Percentiles rank a stretch among this genome's conserved stretches.
Evolutionary conservation across 2,888 invertebrate genomes (phyloP).

Genomic region (Hydraecia micacea): DNA sequence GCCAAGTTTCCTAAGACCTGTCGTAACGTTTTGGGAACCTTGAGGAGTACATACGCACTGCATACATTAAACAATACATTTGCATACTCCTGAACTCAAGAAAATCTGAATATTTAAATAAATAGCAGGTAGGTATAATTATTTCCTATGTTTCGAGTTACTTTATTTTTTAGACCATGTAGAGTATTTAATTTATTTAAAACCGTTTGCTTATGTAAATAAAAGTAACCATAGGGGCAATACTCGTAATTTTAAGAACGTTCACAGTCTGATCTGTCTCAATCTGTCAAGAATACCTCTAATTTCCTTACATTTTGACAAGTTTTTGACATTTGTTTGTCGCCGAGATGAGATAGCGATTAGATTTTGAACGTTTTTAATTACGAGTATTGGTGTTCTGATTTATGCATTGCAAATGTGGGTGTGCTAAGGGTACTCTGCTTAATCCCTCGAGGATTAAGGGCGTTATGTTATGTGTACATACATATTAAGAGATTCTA

Average conservation of each 20-base stretch:
- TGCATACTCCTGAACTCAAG: constrained; percentile 56
- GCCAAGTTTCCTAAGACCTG: constrained; percentile 36
- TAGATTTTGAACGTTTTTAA: too few relatives aligned
- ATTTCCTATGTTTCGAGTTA: constrained; percentile 48
- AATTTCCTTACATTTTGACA: too few relatives aligned
- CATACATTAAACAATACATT: constrained; percentile 54
- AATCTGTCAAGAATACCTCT: too few relatives aligned
- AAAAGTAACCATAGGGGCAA: background rate
- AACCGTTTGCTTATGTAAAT: background rate
- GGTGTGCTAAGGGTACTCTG: background rate
- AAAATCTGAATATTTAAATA: constrained; percentile 31
- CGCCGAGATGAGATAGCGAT: too few relatives aligned
- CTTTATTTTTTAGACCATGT: constrained; percentile 10
- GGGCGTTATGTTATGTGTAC: background rate
- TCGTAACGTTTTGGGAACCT: constrained; percentile 64
- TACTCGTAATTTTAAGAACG: too few relatives aligned
- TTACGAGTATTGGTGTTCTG: too few relatives aligned
- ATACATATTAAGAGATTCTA: background rate
- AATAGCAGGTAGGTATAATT: constrained; percentile 21
- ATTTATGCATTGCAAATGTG: background rate
- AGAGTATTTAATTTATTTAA: background rate
- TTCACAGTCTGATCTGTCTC: too few relatives aligned
- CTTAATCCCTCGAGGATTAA: background rate
- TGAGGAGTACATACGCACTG: constrained; percentile 54
- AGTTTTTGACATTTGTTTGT: too few relatives aligned